Percentiles rank a stretch among this genome's conserved stretches.
Evolutionary conservation across 2,113 vertebrate genomes (phyloP).

Genomic region (Brachyhypopomus gauderio): DNA sequence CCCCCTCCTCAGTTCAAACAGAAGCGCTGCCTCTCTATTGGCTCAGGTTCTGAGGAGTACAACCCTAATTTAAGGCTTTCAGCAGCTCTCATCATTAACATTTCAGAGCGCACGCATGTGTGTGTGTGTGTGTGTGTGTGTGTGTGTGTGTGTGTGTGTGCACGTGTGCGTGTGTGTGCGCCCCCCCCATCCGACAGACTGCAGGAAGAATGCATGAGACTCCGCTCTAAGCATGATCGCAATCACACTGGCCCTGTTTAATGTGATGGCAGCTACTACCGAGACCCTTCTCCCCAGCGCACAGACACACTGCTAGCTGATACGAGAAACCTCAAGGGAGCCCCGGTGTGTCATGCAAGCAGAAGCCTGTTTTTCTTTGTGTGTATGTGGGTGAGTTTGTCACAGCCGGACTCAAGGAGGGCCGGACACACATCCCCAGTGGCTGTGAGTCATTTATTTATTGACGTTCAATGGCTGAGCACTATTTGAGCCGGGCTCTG

Average conservation of each 20-base stretch:
- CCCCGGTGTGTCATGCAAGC: not conserved
- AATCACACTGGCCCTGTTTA: not conserved
- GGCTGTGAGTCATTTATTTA: slow-evolving; percentile 21
- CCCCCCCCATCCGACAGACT: slow-evolving; percentile 36
- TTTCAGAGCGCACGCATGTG: slow-evolving; percentile 42
- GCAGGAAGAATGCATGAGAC: slow-evolving; percentile 34
- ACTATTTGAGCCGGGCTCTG: not conserved
- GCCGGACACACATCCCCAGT: not conserved
- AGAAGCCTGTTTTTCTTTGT: not conserved
- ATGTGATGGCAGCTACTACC: not conserved
- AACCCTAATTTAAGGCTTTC: slow-evolving; percentile 60
- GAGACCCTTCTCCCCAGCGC: not conserved
- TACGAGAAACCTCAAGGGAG: not conserved
- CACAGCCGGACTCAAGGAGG: not conserved
- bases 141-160: not conserved
- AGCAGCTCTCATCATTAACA: slow-evolving; percentile 55
- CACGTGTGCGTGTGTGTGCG: not conserved
- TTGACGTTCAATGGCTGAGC: slow-evolving; percentile 13
- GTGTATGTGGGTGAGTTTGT: slow-evolving; percentile 10
- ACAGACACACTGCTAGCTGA: no score
- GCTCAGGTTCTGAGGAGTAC: slow-evolving; percentile 44
- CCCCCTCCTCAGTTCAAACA: slow-evolving; percentile 44
- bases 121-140: slow-evolving; percentile 12
- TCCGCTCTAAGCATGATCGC: slow-evolving; percentile 15
- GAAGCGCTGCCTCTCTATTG: slow-evolving; percentile 51